Evolutionary conservation across 2,888 invertebrate species (phyloP).

Genomic region (Cheilosia soror): DNA sequence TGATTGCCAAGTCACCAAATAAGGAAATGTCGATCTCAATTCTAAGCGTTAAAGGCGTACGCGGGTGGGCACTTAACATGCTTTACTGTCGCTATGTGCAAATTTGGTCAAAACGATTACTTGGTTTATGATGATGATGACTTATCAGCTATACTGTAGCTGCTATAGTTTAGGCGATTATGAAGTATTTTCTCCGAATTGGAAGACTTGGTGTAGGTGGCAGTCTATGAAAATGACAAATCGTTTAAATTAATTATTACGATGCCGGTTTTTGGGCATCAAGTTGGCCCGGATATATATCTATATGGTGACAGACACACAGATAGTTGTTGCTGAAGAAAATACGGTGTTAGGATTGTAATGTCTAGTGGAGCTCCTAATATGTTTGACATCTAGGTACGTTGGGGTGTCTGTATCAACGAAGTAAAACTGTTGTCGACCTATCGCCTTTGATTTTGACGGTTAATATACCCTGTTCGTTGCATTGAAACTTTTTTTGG

Average conservation of each 20-base stretch:
- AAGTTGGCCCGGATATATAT: neutral
- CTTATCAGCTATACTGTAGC: neutral
- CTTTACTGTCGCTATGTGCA: constrained; percentile 2
- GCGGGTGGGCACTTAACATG: constrained; percentile 32
- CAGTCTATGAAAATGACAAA: neutral
- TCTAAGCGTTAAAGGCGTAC: constrained; percentile 15
- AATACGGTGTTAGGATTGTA: too few species aligned
- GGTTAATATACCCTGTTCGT: too few species aligned
- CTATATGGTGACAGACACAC: too few species aligned
- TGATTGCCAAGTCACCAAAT: constrained; percentile 51
- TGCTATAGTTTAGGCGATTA: neutral
- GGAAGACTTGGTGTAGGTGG: neutral
- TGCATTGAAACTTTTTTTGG: too few species aligned
- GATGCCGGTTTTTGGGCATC: neutral
- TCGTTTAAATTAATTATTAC: neutral
- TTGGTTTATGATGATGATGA: constrained; percentile 10
- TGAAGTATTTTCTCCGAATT: neutral
- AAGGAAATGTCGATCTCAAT: constrained; percentile 42
- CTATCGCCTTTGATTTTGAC: too few species aligned
- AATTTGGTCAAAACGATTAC: constrained; percentile 29
- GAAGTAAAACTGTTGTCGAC: too few species aligned
- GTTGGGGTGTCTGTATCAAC: too few species aligned
- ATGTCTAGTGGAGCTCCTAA: too few species aligned
- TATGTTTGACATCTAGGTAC: too few species aligned
- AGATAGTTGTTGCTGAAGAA: too few species aligned